Evolutionary conservation across 2,888 invertebrate genomes (phyloP).

Genomic region (Ichneumoninae sp.): DNA sequence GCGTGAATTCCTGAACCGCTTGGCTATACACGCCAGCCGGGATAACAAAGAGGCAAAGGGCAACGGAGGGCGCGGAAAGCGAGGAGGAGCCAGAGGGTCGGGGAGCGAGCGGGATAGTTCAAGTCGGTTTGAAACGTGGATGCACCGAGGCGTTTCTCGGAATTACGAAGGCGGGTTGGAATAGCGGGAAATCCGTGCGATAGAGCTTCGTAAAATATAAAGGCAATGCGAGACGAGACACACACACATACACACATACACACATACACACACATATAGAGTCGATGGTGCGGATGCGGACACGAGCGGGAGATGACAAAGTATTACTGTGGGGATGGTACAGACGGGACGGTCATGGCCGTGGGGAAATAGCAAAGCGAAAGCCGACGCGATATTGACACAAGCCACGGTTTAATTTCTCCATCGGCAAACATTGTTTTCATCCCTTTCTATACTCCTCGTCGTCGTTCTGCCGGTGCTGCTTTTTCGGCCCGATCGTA

Average conservation of each 20-base stretch:
- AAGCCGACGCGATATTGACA: constrained; percentile 82
- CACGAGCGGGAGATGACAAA: constrained; percentile 57
- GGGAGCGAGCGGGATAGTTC: constrained; percentile 33
- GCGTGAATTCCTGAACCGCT: constrained; percentile 50
- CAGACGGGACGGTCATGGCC: constrained; percentile 70
- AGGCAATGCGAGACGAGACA: constrained; percentile 46
- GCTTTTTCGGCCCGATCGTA: constrained; percentile 45
- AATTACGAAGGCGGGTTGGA: constrained; percentile 65
- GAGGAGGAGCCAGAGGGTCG: background rate
- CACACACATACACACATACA: background rate
- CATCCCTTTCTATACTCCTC: constrained; percentile 70
- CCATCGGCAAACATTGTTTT: constrained; percentile 81
- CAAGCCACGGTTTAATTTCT: constrained; percentile 83
- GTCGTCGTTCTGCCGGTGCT: constrained; percentile 13
- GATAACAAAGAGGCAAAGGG: constrained; percentile 40
- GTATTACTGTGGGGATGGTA: constrained; percentile 58
- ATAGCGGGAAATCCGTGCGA: constrained; percentile 63
- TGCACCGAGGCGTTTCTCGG: constrained; percentile 52
- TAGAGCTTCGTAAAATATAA: constrained; percentile 62
- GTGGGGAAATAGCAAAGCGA: constrained; percentile 74
- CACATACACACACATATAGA: background rate
- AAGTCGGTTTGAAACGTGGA: constrained; percentile 57
- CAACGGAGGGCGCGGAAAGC: constrained; percentile 17
- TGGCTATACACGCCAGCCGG: constrained; percentile 24
- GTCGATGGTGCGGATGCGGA: background rate